These are phyloP conservation scores for Beaufortia kweichowensis DNA, from an alignment of 2,113 vertebrate genomes.

Conservation along the genomic window DNA sequence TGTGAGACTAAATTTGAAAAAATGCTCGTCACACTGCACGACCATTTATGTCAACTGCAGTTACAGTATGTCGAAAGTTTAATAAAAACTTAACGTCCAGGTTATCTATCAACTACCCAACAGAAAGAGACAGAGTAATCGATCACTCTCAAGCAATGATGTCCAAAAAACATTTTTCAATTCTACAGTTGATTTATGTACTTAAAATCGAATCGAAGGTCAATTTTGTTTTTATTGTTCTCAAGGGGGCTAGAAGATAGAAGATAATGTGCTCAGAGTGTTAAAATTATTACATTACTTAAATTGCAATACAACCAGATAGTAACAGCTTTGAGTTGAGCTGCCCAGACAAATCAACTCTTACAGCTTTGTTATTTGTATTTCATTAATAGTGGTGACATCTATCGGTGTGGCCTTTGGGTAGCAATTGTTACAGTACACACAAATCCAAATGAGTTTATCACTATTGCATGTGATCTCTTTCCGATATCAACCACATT, in stretches of 20 bases:
- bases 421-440: background rate
- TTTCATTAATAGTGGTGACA: background rate
- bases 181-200: slow-evolving; percentile 4
- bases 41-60: too few species aligned
- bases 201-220: slow-evolving; percentile 7
- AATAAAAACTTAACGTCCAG: too few species aligned
- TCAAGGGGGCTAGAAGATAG: slow-evolving; percentile 11
- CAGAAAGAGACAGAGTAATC: too few species aligned
- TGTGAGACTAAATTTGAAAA: too few species aligned
- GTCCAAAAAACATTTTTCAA: background rate
- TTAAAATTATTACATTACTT: too few species aligned
- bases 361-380: background rate
- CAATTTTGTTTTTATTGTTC: slow-evolving; percentile 13
- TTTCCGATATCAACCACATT: background rate
- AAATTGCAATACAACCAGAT: background rate
- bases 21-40: too few species aligned
- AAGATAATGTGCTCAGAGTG: slow-evolving; percentile 12
- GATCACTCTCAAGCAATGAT: too few species aligned
- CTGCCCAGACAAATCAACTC: background rate
- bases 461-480: background rate
- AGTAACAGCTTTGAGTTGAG: background rate
- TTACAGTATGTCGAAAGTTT: too few species aligned
- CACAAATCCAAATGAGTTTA: background rate
- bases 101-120: too few species aligned
- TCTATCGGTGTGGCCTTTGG: background rate